These are phyloP conservation scores for Smittia aterrima DNA, from an alignment of 2,888 invertebrate species.

Conservation along the genomic window DNA sequence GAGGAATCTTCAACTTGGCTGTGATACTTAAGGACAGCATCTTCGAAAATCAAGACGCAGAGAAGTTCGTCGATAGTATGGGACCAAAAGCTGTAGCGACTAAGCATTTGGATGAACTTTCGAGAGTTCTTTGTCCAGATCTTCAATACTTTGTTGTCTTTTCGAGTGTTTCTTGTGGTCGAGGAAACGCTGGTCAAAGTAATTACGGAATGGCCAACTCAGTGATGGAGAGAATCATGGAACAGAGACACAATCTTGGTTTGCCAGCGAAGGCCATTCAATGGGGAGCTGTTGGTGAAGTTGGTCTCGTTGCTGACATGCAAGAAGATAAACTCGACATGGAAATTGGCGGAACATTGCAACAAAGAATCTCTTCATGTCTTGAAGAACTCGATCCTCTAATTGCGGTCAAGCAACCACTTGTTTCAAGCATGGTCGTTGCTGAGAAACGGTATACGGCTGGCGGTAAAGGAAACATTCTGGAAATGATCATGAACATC, in stretches of 20 bases:
- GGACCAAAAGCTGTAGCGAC: constrained; percentile 81
- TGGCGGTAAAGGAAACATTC: constrained; percentile 63
- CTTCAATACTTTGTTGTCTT: constrained; percentile 81
- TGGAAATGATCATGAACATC: constrained; percentile 70
- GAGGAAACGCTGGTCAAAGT: constrained; percentile 88
- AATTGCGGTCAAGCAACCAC: constrained; percentile 65
- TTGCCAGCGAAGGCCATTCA: constrained; percentile 80
- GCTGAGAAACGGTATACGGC: constrained; percentile 73
- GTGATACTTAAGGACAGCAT: constrained; percentile 74
- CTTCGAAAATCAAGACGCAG: constrained; percentile 72
- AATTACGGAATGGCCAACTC: constrained; percentile 91
- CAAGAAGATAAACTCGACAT: constrained; percentile 64
- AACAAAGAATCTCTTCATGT: constrained; percentile 82
- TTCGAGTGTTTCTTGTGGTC: constrained; percentile 87
- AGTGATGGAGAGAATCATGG: constrained; percentile 84
- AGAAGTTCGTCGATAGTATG: constrained; percentile 66
- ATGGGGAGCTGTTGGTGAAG: constrained; percentile 92
- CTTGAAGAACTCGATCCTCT: constrained; percentile 71
- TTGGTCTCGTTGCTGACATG: constrained; percentile 77
- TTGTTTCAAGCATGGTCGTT: constrained; percentile 82
- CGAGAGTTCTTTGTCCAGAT: constrained; percentile 59
- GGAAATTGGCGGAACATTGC: constrained; percentile 76
- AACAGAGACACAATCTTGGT: constrained; percentile 65
- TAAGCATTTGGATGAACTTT: constrained; percentile 67
- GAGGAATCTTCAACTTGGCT: constrained; percentile 72